phyloP scores from a whole-genome alignment of 2,113 vertebrate species.

The Ammodytes dubius region DNA sequence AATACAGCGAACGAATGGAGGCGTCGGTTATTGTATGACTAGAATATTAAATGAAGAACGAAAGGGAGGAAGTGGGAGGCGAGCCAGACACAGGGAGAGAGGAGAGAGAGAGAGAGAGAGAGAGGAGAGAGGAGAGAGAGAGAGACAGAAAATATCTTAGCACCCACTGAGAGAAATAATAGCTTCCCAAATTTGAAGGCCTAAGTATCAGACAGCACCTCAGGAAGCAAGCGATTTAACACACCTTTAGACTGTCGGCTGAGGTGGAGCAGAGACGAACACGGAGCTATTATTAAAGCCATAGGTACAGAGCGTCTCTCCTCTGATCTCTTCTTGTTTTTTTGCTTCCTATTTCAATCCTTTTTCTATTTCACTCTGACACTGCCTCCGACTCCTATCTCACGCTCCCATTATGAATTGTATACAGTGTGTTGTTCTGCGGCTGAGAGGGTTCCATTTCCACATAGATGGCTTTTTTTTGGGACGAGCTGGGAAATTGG shows the following conservation, averaged over 20 bases:
- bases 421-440: slow-evolving; percentile 65
- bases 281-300: slow-evolving; percentile 53
- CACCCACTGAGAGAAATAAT: slow-evolving; percentile 76
- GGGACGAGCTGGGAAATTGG: slow-evolving; percentile 65
- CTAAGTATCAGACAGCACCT: slow-evolving; percentile 57
- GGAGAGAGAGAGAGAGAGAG: slow-evolving; percentile 6
- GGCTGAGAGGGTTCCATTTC: slow-evolving; percentile 72
- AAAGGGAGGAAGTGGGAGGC: slow-evolving; percentile 60
- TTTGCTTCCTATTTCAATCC: slow-evolving; percentile 39
- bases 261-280: slow-evolving; percentile 47
- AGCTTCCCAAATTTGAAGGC: slow-evolving; percentile 64
- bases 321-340: slow-evolving; percentile 24
- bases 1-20: slow-evolving; percentile 70
- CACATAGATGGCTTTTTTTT: slow-evolving; percentile 78
- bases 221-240: slow-evolving; percentile 60
- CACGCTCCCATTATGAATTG: slow-evolving; percentile 56
- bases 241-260: slow-evolving; percentile 56
- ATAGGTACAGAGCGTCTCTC: slow-evolving; percentile 33
- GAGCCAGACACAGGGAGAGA: slow-evolving; percentile 49
- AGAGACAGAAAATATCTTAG: slow-evolving; percentile 43
- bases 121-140: slow-evolving; percentile 6
- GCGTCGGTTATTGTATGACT: slow-evolving; percentile 74
- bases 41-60: slow-evolving; percentile 78
- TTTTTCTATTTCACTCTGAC: slow-evolving; percentile 31
- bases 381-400: slow-evolving; percentile 35